Base-by-base conservation (phyloP, 2,113 vertebrate genomes). In the Rhizomys pruinosus region DNA sequence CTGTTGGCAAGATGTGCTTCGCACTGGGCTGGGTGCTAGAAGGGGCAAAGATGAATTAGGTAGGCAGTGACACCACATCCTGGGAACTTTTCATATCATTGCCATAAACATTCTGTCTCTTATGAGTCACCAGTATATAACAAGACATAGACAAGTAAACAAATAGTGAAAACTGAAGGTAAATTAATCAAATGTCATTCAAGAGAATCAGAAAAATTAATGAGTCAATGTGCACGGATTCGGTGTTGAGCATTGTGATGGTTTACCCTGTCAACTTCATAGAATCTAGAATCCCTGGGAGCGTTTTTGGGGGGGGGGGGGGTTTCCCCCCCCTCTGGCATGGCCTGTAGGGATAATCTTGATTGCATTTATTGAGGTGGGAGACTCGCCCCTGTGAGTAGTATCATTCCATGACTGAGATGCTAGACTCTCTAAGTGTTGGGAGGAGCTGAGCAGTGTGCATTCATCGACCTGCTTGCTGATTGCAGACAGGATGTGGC, bases 111-210 rank as follows among this genome's bases (percentile, higher is more conserved):
- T 17, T 37, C 7, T n/a, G 17, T 47, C 25, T 4, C 27, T 32
- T 34, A 61, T 29, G 74, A 57, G 20, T 82, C 78, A 89, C 39
- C n/a, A 93, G 5, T 37, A 85, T 59, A 29, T 69, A 25, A 42
- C 13, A 68, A 63, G 4, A 89, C 72, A 61, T 39, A 74, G 13
- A 68, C 32, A 92, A 69, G 11, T 68, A 87, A 89, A 39, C 76
- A 85, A 59, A 71, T 57, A 61, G n/a, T n/a, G n/a, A n/a, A n/a
- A n/a, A 55, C 68, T 88, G 34, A 69, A 93, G 86, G 69, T 72
- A 79, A 95, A 63, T 27, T 5, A 84, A 69, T 34, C 44, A 72
- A 55, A 59, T 44, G 9, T 12, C 20, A n/a, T 87, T 52, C 29
- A 69, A 66, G n/a, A 92, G 63, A 86, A 89, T 66, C 7, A 89